These are phyloP conservation scores for Spodoptera exigua DNA, from an alignment of 2,888 invertebrate genomes.

Conservation along the genomic window DNA sequence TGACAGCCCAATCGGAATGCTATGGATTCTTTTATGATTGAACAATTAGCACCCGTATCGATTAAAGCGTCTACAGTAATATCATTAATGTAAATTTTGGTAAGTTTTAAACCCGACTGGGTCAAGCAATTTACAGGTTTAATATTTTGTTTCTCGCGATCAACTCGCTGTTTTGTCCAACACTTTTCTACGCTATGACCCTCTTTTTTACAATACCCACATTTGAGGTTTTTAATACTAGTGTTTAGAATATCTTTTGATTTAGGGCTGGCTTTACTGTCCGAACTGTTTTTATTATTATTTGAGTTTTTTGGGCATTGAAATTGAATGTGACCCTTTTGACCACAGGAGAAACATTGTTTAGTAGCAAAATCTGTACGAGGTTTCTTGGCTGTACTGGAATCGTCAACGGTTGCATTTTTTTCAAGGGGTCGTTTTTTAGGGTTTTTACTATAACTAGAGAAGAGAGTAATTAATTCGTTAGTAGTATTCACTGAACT, in stretches of 20 bases:
- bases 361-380: constrained; percentile 2
- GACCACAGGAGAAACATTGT: constrained; percentile 8
- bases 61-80: constrained; percentile 8
- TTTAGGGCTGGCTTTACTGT: neutral
- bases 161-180: constrained; percentile 10
- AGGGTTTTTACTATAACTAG: constrained; percentile 4
- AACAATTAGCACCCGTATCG: constrained; percentile 13
- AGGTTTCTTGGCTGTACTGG: constrained; percentile 7
- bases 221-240: neutral
- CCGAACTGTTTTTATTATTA: neutral
- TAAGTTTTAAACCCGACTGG: constrained; percentile 2
- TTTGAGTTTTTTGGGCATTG: constrained; percentile 9
- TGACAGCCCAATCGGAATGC: constrained; percentile 11
- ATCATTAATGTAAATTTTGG: constrained; percentile 11
- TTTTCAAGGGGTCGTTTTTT: constrained; percentile 4
- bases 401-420: constrained; percentile 4
- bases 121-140: constrained; percentile 10
- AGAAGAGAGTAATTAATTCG: constrained; percentile 7
- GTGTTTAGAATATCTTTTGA: neutral
- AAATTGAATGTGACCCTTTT: constrained; percentile 10
- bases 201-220: constrained; percentile 9
- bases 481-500: constrained; percentile 2
- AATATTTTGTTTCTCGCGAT: constrained; percentile 10
- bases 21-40: constrained; percentile 6
- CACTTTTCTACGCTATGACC: constrained; percentile 14